Evolutionary conservation across 2,797 vertebrate species (phyloP).

Genomic region (Anolis apletophallus): DNA sequence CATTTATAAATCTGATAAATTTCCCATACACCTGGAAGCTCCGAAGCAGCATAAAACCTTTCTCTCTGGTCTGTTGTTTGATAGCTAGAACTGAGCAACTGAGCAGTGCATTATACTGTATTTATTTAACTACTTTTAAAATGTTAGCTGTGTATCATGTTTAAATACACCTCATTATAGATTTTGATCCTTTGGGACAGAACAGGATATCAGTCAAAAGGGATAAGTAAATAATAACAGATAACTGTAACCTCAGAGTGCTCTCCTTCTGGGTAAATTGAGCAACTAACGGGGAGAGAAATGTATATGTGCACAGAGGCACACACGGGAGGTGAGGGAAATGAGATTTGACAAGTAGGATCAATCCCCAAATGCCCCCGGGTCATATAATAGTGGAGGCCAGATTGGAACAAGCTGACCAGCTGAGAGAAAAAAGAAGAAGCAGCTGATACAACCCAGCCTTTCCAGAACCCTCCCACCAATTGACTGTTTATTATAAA

Average conservation of each 20-base stretch:
- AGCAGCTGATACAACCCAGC: neutral
- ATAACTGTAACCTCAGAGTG: fast-evolving
- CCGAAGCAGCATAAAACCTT: neutral
- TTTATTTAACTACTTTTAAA: neutral
- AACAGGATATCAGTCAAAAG: neutral
- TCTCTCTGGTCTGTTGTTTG: neutral
- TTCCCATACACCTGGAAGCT: neutral
- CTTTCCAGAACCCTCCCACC: neutral
- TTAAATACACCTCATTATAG: neutral
- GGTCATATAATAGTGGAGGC: constrained; percentile 16
- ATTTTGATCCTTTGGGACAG: neutral
- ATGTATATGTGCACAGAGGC: neutral
- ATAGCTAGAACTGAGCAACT: neutral
- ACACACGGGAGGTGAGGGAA: neutral
- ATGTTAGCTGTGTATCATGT: constrained; percentile 2
- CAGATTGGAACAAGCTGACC: neutral
- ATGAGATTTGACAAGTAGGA: neutral
- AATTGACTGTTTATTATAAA: constrained; percentile 26
- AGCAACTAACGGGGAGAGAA: neutral
- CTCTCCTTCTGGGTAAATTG: neutral
- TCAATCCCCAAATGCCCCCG: constrained; percentile 15
- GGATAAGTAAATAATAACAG: constrained; percentile 4
- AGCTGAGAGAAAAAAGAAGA: neutral
- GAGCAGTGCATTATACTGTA: neutral
- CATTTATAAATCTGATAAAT: neutral